Evolutionary conservation across 2,888 invertebrate species (phyloP), one percentile per base, ranked within the genome.

Genomic region (Drosophila suboccidentalis): DNA sequence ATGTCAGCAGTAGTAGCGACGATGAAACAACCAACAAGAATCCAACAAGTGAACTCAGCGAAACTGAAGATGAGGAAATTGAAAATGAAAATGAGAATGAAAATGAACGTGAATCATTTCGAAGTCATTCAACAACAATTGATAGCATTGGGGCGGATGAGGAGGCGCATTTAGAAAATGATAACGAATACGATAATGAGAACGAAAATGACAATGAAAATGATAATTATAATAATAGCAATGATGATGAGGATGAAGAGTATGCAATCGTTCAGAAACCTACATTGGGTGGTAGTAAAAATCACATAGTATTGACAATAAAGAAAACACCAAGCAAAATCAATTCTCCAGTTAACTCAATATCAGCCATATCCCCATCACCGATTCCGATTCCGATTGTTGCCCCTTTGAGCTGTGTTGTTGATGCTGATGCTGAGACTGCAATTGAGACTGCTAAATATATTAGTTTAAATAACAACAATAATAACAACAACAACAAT

Each of bases 301-400:
- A 91, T 75, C 92, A 92, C 58, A 91, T 92, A 34, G 91, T 92
- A 1, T 50, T 92, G 62, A 92, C 91, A 11, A 92, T 92, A 50
- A 92, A 92, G 41, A 92, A 92, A 75, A 91, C 91, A 5, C 90
- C 92, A 13, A 90, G 84, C 54, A 91, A 91, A 82, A 82, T 82
- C 0, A 89, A 86, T 62, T 91, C 91, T 0, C 82, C 90, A 2
- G 82, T 81, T 8, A 86, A 82, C 19, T 86, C 89, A 3, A 69
- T 83, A 13, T 75, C 80, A 34, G 73, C 72, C 19, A 66, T 68
- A 9, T 85, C 89, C 10, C 80, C 89, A 9, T 85, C 89, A 9
- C 79, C 87, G 1, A 55, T 59, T 22, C 49, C 13, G 29, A 53
- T 2, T 19, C 6, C 26, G 26, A 29, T 22, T 6, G 49, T 38